Evolutionary conservation across 2,888 invertebrate genomes (phyloP), one percentile per base, ranked within the genome.

Genomic region (Amiota mariae): DNA sequence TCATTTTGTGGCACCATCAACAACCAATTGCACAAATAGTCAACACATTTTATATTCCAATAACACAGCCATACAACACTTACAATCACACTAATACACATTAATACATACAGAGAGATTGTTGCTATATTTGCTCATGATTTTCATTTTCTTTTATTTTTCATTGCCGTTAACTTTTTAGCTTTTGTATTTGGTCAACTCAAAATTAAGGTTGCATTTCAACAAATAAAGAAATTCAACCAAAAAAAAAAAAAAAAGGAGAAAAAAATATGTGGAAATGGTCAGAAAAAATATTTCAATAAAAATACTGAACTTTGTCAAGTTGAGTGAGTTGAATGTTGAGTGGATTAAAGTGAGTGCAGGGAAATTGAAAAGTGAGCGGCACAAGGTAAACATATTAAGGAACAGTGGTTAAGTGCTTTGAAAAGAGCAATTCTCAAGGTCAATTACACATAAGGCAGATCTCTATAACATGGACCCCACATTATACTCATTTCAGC

Each of bases 201-300:
- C 72, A 70, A 75, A 73, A 68, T 67, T 76, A 68, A 51, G 67
- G 54, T 24, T 68, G 24, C 67, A 51, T 51, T 13, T 72, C 74
- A 76, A 63, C 51, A 63, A 78, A 75, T 77, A 68, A 51, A 63
- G 47, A 12, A 3, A 61, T 20, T 20, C 24, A 56, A 48, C 15
- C 15, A 51, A 48, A 72, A 68, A 59, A 82, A 77, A n/a, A n/a
- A n/a, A n/a, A n/a, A n/a, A n/a, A 81, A 83, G 78, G 74, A 76
- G 76, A 85, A 13, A n/a, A 51, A 51, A 51, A 51, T 51, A 51
- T 51, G 1, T 1, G 1, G 4, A 51, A 11, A 51, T 2, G 1
- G 51, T 1, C 4, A 6, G 15, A 48, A 85, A 85, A 51, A 51
- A 20, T 51, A 85, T 86, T 84, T 82, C 83, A 85, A 86, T 82